These are phyloP conservation scores for Empis stercorea DNA, from an alignment of 2,888 invertebrate genomes.

Conservation along the genomic window DNA sequence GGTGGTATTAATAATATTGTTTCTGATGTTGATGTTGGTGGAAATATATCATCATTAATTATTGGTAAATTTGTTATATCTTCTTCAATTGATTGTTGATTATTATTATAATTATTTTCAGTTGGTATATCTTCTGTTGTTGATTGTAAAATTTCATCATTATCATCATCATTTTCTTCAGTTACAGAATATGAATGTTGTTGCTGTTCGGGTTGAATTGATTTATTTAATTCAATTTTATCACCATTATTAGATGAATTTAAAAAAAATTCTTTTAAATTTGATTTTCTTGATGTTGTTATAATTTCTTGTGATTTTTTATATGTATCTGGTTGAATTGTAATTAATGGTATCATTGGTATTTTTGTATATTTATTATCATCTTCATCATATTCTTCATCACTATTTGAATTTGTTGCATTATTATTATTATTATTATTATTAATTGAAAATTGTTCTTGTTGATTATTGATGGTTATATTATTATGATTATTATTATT, in stretches of 20 bases:
- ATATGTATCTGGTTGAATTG: slow-evolving; percentile 6
- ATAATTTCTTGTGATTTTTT: slow-evolving; percentile 3
- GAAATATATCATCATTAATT: slow-evolving; percentile 9
- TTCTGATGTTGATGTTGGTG: slow-evolving; percentile 28
- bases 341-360: slow-evolving; percentile 18
- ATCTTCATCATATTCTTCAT: neutral
- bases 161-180: slow-evolving; percentile 22
- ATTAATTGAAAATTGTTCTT: slow-evolving; percentile 32
- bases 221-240: neutral
- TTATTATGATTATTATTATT: neutral
- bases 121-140: slow-evolving; percentile 10
- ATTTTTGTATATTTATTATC: neutral
- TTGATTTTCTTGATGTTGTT: neutral
- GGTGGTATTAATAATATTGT: slow-evolving; percentile 34
- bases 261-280: neutral
- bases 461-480: slow-evolving; percentile 26
- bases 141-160: slow-evolving; percentile 16
- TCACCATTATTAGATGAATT: neutral
- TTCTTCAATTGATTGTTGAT: slow-evolving; percentile 6
- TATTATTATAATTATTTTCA: too few species aligned
- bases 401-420: slow-evolving; percentile 29
- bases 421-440: too few species aligned
- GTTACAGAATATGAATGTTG: slow-evolving; percentile 27
- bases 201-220: neutral
- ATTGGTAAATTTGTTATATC: neutral